A percentile compares a stretch with the other conserved stretches of the same genome.
phyloP scores from a whole-genome alignment of 2,888 invertebrate genomes.

The Drosophila lacicola region DNA sequence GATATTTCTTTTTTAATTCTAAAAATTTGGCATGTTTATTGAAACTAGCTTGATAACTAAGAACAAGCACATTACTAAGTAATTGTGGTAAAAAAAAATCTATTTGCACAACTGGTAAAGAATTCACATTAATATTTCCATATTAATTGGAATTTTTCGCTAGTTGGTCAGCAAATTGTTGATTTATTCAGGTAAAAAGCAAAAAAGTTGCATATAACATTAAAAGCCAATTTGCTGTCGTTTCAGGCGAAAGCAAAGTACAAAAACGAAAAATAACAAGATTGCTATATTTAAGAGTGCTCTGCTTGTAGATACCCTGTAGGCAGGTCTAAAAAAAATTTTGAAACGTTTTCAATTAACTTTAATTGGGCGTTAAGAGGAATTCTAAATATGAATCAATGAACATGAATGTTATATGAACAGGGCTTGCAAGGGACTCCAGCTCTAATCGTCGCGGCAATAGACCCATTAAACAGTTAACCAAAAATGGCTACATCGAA shows the following conservation, averaged over 20 bases:
- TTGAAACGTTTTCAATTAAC: not conserved
- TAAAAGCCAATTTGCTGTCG: slow-evolving; percentile 52
- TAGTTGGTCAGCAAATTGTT: slow-evolving; percentile 61
- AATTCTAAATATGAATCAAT: no score
- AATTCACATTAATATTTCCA: slow-evolving; percentile 55
- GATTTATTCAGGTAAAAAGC: slow-evolving; percentile 45
- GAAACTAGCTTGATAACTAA: not conserved
- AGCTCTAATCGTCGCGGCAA: no score
- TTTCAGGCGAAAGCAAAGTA: slow-evolving; percentile 6
- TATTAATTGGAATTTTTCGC: slow-evolving; percentile 63
- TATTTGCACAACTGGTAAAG: not conserved
- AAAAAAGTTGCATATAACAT: slow-evolving; percentile 30
- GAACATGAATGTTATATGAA: no score
- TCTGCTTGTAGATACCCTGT: slow-evolving; percentile 1
- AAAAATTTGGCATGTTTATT: no score
- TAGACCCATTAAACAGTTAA: no score
- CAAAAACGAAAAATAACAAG: not conserved
- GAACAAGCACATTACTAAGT: not conserved
- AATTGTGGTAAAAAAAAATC: not conserved
- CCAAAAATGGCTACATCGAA: no score
- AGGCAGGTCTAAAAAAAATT: not conserved
- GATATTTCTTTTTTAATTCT: no score
- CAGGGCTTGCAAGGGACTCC: no score
- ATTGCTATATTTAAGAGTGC: no score
- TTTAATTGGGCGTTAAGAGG: not conserved